Base-by-base conservation (phyloP, 2,797 vertebrate species). In the Astyanax mexicanus region DNA sequence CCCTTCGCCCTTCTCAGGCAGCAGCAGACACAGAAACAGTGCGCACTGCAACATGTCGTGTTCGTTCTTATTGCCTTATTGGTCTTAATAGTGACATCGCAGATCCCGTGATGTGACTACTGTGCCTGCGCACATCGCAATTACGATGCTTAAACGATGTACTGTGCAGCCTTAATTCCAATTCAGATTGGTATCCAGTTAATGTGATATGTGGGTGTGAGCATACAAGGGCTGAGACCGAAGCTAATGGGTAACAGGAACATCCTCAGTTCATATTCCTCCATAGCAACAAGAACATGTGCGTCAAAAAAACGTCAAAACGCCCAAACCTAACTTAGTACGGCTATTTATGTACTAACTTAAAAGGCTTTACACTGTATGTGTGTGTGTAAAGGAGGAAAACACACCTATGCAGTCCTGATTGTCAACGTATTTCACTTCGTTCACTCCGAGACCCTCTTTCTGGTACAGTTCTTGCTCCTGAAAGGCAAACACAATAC, bases 341-440 rank as follows among this genome's bases (percentile, higher is more conserved):
- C 2, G 17, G 3, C 29, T 51, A 68, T 38, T 37, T 52, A 68
- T 51, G 52, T 29, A 38, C 45, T n/a, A 67, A 68, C n/a, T 49
- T 29, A 8, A 67, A 49, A 25, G 45, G 37, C 35, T 11, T 40
- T 25, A 65, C 38, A 27, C 8, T 45, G 42, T 4, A 49, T 55
- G 60, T 42, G n/a, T 23, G 37, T 27, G 49, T 3, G 7, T 4
- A 10, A 51, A 8, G 11, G 61, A 55, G 60, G 7, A 4, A 10
- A 51, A 61, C 55, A 60, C 42, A 99, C 97, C 96, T 86, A 99
- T 99, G 78, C 98, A 99, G 87, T 99, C 98, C 87, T 99, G 98
- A 84, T 99, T 99, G 91, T 99, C 98, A 13, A 99, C 97, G 7
- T 99, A 99, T 84, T 95, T 96, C 1, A 99, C 97, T 93, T 99